Conservation (phyloP, 1,140 invertebrate species). For the Protaetia brevitarsis region DNA sequence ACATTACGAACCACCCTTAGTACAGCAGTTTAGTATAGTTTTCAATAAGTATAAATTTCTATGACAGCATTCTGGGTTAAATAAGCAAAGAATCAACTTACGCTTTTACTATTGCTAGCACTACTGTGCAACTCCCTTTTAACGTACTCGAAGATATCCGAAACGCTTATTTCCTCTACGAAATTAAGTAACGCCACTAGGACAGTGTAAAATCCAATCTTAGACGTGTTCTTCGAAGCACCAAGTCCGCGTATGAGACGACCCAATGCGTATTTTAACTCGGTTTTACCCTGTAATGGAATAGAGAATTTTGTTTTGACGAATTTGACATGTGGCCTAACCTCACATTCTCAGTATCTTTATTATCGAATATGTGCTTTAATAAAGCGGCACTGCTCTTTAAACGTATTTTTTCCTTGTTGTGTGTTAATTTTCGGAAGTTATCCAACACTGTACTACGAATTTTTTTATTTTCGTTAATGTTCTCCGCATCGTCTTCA, state of each 20-base stretch:
- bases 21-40: too few relatives aligned
- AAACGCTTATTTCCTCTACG: constrained; percentile 44
- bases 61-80: too few relatives aligned
- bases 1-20: too few relatives aligned
- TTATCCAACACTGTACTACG: constrained; percentile 46
- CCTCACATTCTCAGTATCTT: constrained; percentile 46
- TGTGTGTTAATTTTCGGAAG: constrained; percentile 49
- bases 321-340: constrained; percentile 26
- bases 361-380: constrained; percentile 43
- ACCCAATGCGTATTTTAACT: constrained; percentile 54
- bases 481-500: background rate
- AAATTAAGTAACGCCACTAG: constrained; percentile 52
- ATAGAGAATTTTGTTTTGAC: constrained; percentile 18
- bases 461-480: background rate
- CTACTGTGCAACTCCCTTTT: constrained; percentile 52
- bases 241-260: constrained; percentile 57
- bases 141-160: constrained; percentile 51
- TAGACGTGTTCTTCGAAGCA: constrained; percentile 48
- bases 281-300: constrained; percentile 49
- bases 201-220: constrained; percentile 55
- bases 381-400: constrained; percentile 47
- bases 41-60: too few relatives aligned
- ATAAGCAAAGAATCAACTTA: too few relatives aligned
- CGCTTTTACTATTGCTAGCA: constrained; percentile 53
- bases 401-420: constrained; percentile 45